Evolutionary conservation across 2,797 vertebrate species (phyloP).

Genomic region (Simalia tracyae): DNA sequence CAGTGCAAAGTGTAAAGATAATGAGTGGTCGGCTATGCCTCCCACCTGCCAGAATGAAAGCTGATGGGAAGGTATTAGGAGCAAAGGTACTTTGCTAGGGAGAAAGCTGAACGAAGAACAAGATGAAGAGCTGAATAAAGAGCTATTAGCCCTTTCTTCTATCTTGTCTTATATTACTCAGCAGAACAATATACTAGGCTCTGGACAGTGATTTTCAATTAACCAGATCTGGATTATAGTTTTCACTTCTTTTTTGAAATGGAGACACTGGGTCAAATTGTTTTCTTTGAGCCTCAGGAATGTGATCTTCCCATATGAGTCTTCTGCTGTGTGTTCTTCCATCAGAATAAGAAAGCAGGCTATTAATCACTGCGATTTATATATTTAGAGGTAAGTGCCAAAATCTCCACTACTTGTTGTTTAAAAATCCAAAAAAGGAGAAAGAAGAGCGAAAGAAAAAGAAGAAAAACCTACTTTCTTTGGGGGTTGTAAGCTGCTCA

Average conservation of each 20-base stretch:
- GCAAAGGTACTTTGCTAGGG: not conserved
- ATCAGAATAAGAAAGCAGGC: not conserved
- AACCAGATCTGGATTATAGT: not conserved
- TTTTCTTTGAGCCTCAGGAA: not conserved
- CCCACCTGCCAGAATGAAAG: not conserved
- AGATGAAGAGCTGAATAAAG: not conserved
- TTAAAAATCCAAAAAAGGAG: not conserved
- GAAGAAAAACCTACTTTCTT: not conserved
- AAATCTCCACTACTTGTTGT: not conserved
- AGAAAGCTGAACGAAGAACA: not conserved
- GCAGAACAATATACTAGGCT: not conserved
- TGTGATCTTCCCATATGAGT: not conserved
- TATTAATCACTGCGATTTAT: not conserved
- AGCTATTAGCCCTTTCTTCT: not conserved
- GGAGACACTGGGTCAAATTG: not conserved
- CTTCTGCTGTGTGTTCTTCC: not conserved
- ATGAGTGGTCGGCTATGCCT: not conserved
- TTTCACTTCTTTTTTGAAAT: not conserved
- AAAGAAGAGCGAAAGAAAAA: not conserved
- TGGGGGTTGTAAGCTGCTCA: not conserved
- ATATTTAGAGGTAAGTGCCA: not conserved
- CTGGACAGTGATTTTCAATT: not conserved
- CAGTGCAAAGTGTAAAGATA: not conserved
- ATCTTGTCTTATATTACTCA: not conserved
- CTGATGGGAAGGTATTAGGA: not conserved